Percentiles rank a stretch among this genome's conserved stretches.
phyloP scores from a whole-genome alignment of 2,797 vertebrate species.

The Sebastes vulpes region DNA sequence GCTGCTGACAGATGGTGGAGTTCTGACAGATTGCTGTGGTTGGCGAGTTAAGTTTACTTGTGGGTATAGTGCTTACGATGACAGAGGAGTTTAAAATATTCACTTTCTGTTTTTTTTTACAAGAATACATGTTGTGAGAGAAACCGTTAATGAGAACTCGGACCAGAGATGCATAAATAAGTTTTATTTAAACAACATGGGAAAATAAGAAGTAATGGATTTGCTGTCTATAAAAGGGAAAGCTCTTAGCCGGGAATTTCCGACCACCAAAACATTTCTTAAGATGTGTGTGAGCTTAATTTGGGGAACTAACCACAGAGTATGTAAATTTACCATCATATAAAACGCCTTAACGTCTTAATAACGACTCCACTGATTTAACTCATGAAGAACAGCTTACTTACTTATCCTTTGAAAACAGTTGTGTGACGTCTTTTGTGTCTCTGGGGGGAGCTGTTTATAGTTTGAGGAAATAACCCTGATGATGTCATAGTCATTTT shows the following conservation, averaged over 20 bases:
- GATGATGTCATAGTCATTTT: background rate
- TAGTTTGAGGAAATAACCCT: no score
- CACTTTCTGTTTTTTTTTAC: background rate
- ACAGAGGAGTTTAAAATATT: background rate
- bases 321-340: background rate
- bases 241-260: background rate
- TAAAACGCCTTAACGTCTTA: background rate
- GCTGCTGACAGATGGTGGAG: background rate
- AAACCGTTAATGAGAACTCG: background rate
- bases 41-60: background rate
- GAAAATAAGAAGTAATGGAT: background rate
- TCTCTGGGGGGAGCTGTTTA: background rate
- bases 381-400: background rate
- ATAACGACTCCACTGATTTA: background rate
- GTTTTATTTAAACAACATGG: background rate
- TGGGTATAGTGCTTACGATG: background rate
- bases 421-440: background rate
- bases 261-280: background rate
- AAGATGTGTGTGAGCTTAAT: background rate
- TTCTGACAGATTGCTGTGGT: conserved; percentile 7
- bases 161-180: background rate
- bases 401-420: background rate
- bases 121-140: background rate
- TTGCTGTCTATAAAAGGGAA: background rate
- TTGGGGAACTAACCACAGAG: background rate